A percentile compares a stretch with the other conserved stretches of the same genome.
Evolutionary conservation across 2,797 vertebrate species (phyloP).

Genomic region (Glossophaga mutica): DNA sequence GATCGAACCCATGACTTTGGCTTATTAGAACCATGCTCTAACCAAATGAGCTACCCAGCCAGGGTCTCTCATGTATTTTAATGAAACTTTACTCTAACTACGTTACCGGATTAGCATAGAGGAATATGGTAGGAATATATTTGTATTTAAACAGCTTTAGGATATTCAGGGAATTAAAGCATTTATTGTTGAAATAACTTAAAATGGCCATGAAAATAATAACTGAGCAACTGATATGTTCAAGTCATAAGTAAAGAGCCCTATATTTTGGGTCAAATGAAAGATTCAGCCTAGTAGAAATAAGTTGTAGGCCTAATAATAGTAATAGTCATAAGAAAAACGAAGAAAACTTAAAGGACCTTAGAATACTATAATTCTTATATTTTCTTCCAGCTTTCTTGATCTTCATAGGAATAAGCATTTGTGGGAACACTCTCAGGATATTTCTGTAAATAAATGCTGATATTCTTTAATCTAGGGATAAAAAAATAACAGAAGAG

Average conservation of each 20-base stretch:
- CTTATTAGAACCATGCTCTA: not conserved
- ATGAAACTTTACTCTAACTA: constrained; percentile 12
- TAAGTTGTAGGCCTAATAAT: not conserved
- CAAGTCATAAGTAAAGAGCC: constrained; percentile 20
- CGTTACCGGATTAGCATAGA: constrained; percentile 17
- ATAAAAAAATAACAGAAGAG: constrained; percentile 25
- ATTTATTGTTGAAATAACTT: constrained; percentile 40
- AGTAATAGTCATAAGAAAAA: not conserved
- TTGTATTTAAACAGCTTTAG: not conserved
- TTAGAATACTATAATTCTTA: not conserved
- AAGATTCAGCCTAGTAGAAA: not conserved
- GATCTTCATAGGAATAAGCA: constrained; percentile 26
- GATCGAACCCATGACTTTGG: not conserved
- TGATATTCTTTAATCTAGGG: constrained; percentile 47
- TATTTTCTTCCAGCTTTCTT: constrained; percentile 12
- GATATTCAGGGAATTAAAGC: constrained; percentile 28
- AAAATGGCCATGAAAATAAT: constrained; percentile 44
- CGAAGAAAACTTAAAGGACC: not conserved
- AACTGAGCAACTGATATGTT: not conserved
- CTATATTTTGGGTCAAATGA: not conserved
- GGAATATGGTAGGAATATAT: constrained; percentile 3
- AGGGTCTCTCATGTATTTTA: constrained; percentile 2
- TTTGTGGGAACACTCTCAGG: not conserved
- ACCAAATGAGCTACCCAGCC: not conserved
- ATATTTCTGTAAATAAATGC: constrained; percentile 36